A percentile compares a stretch with the other conserved stretches of the same genome.
These are phyloP conservation scores for Leptocoma aspasia DNA, from an alignment of 2,113 vertebrate genomes.

Conservation along the genomic window DNA sequence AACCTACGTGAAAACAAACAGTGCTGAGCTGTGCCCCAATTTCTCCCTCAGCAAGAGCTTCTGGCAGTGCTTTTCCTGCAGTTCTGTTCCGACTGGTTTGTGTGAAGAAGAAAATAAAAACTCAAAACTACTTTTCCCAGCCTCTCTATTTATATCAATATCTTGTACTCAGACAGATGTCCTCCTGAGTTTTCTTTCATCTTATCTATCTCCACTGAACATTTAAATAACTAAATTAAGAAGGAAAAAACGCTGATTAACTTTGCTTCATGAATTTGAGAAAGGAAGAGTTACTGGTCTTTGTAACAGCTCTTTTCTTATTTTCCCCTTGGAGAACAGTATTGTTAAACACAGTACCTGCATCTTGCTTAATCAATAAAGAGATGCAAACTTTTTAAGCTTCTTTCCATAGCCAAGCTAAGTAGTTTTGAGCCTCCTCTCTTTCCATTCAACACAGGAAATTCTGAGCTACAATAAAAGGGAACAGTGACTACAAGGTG, in stretches of 20 bases:
- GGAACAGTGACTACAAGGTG: neutral
- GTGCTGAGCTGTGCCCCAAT: slow-evolving; percentile 24
- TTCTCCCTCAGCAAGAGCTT: slow-evolving; percentile 55
- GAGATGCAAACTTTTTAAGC: neutral
- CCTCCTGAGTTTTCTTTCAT: slow-evolving; percentile 1
- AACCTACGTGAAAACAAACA: slow-evolving; percentile 55
- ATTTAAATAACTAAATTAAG: slow-evolving; percentile 8
- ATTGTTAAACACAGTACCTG: neutral
- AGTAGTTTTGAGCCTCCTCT: neutral
- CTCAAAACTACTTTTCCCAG: neutral
- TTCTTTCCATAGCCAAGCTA: neutral
- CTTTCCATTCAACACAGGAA: neutral
- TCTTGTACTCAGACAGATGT: neutral
- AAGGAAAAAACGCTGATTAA: slow-evolving; percentile 3
- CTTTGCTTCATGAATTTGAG: neutral
- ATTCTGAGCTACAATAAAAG: neutral
- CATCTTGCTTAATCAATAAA: neutral
- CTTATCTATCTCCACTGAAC: neutral
- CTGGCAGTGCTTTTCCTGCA: neutral
- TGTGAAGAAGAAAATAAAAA: neutral
- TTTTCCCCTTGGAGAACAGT: neutral
- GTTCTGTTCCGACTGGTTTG: neutral
- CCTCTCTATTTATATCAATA: slow-evolving; percentile 22
- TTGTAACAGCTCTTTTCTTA: neutral
- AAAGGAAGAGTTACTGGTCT: neutral